Conservation (phyloP, 2,888 invertebrate genomes). For the Caenorhabditis doughertyi region DNA sequence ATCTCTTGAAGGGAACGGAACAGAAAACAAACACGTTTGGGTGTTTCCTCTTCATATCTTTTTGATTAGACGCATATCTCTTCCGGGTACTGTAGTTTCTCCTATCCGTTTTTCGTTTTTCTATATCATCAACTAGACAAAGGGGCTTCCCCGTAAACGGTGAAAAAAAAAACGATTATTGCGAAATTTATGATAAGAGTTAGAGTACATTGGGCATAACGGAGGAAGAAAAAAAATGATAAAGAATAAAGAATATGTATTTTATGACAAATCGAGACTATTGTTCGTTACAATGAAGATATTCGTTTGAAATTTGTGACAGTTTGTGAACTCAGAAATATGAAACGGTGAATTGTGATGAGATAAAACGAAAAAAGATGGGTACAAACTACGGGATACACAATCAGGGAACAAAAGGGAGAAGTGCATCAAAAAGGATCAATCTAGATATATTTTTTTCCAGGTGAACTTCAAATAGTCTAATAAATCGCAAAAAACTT, state of each 20-base stretch:
- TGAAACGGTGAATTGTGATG: conserved; percentile 3
- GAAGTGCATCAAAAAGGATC: background rate
- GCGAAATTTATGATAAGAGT: conserved; percentile 48
- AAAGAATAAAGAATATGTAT: conserved; percentile 22
- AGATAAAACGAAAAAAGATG: background rate
- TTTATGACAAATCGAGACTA: conserved; percentile 16
- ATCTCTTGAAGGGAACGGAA: conserved; percentile 2
- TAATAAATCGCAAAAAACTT: too few relatives aligned
- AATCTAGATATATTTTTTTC: too few relatives aligned
- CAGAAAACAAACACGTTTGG: conserved; percentile 50
- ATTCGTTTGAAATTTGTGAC: conserved; percentile 27
- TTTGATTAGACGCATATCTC: conserved; percentile 31
- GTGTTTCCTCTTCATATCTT: conserved; percentile 16
- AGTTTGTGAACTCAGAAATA: background rate
- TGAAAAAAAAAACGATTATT: conserved; percentile 27
- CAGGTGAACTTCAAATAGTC: too few relatives aligned
- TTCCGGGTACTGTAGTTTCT: conserved; percentile 51
- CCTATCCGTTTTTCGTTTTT: background rate
- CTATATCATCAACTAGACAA: conserved; percentile 6
- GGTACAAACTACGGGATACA: conserved; percentile 4
- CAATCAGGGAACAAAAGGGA: background rate
- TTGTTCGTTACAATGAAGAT: conserved; percentile 10
- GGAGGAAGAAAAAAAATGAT: conserved; percentile 11
- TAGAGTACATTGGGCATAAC: background rate
- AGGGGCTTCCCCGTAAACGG: conserved; percentile 32